These are phyloP conservation scores for Nasonia giraulti DNA, from an alignment of 1,140 invertebrate genomes.

Conservation along the genomic window DNA sequence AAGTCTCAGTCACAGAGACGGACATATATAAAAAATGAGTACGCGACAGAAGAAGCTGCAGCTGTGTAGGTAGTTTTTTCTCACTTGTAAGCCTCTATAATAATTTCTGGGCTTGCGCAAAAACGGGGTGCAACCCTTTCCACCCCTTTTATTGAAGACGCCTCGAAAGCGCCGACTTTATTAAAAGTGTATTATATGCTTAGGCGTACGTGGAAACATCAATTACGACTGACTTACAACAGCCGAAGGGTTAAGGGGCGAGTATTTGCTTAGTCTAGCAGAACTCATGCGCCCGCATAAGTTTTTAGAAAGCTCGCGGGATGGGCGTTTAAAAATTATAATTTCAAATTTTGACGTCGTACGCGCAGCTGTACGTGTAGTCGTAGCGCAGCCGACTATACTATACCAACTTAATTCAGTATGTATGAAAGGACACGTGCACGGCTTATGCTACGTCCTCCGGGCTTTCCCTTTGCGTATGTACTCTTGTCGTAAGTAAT, in stretches of 20 bases:
- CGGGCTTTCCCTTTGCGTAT: not conserved
- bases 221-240: conserved; percentile 37
- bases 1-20: too few relatives aligned
- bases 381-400: not conserved
- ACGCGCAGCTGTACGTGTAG: not conserved
- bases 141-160: conserved; percentile 22
- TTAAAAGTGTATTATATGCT: conserved; percentile 59
- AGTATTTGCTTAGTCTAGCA: not conserved
- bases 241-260: not conserved
- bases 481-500: conserved; percentile 25
- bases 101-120: conserved; percentile 19
- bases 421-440: conserved; percentile 45
- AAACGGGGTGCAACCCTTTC: not conserved
- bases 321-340: conserved; percentile 65
- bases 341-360: conserved; percentile 62
- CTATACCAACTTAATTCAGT: conserved; percentile 33
- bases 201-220: conserved; percentile 20
- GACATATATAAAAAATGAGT: not conserved
- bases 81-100: not conserved
- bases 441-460: conserved; percentile 5
- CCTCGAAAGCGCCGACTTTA: conserved; percentile 56
- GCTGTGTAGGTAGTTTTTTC: not conserved
- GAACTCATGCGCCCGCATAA: conserved; percentile 9
- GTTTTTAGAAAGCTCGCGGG: not conserved
- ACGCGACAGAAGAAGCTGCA: not conserved